A percentile compares a stretch with the other conserved stretches of the same genome.
Conservation (phyloP, 2,113 vertebrate genomes). For the Dicaeum eximium region DNA sequence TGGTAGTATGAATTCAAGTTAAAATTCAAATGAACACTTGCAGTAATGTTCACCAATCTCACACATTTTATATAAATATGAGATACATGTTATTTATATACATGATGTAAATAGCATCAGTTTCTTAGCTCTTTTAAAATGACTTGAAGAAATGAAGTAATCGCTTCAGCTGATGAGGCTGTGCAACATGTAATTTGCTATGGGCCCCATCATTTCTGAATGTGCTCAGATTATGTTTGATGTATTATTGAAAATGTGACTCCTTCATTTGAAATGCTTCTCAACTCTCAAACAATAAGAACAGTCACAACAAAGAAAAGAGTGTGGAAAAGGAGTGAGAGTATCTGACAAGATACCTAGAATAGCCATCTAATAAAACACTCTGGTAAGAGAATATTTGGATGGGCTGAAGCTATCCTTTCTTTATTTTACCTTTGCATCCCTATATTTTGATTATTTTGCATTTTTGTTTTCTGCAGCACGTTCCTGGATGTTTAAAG, state of each 20-base stretch:
- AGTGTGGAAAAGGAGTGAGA: neutral
- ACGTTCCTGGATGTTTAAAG: neutral
- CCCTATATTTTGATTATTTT: neutral
- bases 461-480: neutral
- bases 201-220: constrained; percentile 30
- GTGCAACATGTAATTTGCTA: constrained; percentile 47
- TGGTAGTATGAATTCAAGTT: constrained; percentile 33
- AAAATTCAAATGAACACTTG: constrained; percentile 62
- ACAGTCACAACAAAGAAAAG: neutral
- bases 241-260: constrained; percentile 37
- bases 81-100: constrained; percentile 56
- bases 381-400: neutral
- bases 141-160: constrained; percentile 50
- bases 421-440: neutral
- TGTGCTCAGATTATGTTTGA: constrained; percentile 37
- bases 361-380: neutral
- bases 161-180: constrained; percentile 52
- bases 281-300: constrained; percentile 4
- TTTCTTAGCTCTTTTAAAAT: constrained; percentile 43
- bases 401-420: neutral
- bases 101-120: constrained; percentile 58
- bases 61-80: constrained; percentile 51
- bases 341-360: neutral
- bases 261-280: constrained; percentile 42
- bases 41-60: constrained; percentile 38